Percentiles rank a stretch among this genome's conserved stretches.
Conservation (phyloP, 2,797 vertebrate genomes). For the Galagoides demidoff region DNA sequence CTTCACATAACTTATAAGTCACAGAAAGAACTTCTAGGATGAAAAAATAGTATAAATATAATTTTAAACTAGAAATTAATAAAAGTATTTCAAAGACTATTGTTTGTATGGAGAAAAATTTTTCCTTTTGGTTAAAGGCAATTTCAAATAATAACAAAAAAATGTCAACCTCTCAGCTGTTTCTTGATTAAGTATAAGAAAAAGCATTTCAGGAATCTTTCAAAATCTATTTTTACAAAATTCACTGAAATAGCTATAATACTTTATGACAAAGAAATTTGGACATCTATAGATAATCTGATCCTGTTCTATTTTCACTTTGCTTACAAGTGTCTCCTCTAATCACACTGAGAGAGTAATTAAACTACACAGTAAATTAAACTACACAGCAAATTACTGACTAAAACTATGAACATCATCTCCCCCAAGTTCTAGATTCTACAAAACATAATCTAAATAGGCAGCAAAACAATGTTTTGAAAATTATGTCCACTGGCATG, state of each 20-base stretch:
- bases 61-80: background rate
- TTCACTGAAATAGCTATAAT: background rate
- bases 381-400: background rate
- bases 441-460: background rate
- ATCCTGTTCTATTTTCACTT: background rate
- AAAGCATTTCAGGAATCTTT: background rate
- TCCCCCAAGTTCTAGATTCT: background rate
- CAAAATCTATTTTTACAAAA: background rate
- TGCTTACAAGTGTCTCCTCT: background rate
- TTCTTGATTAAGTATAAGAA: background rate
- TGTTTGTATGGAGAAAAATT: background rate
- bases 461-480: background rate
- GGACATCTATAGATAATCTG: background rate
- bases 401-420: background rate
- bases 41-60: background rate
- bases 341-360: background rate
- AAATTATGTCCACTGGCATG: too few species aligned
- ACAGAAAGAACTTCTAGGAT: constrained; percentile 29
- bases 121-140: background rate
- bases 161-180: background rate
- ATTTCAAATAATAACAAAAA: background rate
- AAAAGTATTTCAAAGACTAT: background rate
- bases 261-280: background rate
- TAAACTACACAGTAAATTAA: background rate
- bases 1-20: background rate